These are phyloP conservation scores for Eupeodes corollae DNA, from an alignment of 1,140 invertebrate species.

Conservation along the genomic window DNA sequence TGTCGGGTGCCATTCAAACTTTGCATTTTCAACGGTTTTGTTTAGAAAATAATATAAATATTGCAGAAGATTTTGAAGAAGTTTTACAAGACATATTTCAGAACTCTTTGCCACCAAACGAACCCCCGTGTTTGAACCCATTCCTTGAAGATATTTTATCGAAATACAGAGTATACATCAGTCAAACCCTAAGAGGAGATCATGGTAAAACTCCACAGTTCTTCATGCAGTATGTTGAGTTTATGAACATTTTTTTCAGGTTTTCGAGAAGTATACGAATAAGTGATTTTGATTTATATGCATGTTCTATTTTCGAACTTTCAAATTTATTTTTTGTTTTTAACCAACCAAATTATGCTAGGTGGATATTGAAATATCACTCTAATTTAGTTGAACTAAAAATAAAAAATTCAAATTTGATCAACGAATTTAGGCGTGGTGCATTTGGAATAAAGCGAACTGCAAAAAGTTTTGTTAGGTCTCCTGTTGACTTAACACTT, in stretches of 20 bases:
- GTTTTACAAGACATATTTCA: no score
- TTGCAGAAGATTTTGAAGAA: no score
- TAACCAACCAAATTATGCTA: slow-evolving; percentile 31
- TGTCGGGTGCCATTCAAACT: no score
- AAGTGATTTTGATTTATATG: slow-evolving; percentile 1
- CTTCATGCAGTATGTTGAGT: no score
- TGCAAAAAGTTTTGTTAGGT: slow-evolving; percentile 21
- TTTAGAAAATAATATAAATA: no score
- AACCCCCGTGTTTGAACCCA: no score
- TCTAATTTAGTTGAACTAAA: slow-evolving; percentile 16
- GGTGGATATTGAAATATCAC: slow-evolving; percentile 20
- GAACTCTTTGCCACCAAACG: no score
- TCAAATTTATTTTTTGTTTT: slow-evolving; percentile 26
- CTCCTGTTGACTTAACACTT: slow-evolving; percentile 20
- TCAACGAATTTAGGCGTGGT: not conserved
- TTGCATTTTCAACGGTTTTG: no score
- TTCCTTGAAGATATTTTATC: no score
- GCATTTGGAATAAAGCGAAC: slow-evolving; percentile 11
- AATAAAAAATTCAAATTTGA: not conserved
- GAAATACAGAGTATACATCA: no score
- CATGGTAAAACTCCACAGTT: no score
- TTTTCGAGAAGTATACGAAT: not conserved
- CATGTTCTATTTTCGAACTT: slow-evolving; percentile 21
- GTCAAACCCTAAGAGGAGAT: no score
- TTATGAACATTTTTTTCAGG: not conserved